Evolutionary conservation across 2,888 invertebrate genomes (phyloP).

Genomic region (Cecidostiba fungosa): DNA sequence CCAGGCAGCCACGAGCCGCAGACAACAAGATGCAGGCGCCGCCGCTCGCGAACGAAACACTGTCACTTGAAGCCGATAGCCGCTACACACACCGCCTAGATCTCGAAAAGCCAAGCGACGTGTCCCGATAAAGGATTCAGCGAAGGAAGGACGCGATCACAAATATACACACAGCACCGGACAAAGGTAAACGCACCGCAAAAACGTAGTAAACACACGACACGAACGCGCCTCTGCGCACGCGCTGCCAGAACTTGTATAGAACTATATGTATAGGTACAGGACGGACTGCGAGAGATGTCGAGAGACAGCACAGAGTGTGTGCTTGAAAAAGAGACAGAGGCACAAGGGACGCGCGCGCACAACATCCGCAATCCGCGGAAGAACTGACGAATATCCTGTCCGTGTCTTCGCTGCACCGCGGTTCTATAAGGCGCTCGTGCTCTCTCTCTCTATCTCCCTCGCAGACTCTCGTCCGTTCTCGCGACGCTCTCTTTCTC

Average conservation of each 20-base stretch:
- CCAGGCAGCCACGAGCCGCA: background rate
- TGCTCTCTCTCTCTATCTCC: slow-evolving; percentile 1
- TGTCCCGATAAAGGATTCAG: background rate
- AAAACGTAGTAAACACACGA: background rate
- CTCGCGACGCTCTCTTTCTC: slow-evolving; percentile 48
- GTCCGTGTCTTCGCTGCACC: slow-evolving; percentile 20
- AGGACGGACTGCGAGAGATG: background rate
- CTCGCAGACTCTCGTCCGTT: slow-evolving; percentile 49
- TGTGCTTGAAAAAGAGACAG: background rate
- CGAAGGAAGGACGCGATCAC: background rate
- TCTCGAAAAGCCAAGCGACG: background rate
- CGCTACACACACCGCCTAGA: background rate
- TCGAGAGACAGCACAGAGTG: background rate
- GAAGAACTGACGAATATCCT: slow-evolving; percentile 72
- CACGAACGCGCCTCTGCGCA: background rate
- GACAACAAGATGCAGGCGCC: slow-evolving; percentile 24
- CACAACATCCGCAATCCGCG: slow-evolving; percentile 68
- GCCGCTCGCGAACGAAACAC: background rate
- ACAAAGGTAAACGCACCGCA: slow-evolving; percentile 1
- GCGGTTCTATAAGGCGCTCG: background rate
- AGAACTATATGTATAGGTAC: background rate
- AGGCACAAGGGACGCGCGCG: background rate
- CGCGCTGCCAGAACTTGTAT: background rate
- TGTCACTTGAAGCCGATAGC: background rate
- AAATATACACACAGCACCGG: background rate